These are phyloP conservation scores for Siniperca chuatsi DNA, from an alignment of 2,113 vertebrate genomes.

Conservation along the genomic window DNA sequence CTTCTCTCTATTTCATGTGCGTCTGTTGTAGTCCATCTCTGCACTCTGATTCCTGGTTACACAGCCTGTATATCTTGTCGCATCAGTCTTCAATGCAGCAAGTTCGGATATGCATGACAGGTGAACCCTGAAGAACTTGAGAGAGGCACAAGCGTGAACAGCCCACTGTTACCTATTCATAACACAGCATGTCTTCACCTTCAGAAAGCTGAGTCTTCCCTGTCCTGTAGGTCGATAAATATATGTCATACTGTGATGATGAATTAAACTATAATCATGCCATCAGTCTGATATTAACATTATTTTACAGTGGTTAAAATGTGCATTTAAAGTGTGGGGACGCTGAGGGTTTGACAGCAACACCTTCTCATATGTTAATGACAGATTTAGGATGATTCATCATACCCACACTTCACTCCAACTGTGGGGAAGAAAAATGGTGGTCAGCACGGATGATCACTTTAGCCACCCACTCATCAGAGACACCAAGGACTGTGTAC, in stretches of 20 bases:
- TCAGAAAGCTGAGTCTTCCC: neutral
- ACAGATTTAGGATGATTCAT: constrained; percentile 74
- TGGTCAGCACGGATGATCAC: constrained; percentile 64
- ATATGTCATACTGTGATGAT: neutral
- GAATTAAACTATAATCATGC: neutral
- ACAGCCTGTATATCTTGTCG: constrained; percentile 44
- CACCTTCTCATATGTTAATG: constrained; percentile 58
- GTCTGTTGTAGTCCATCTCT: neutral
- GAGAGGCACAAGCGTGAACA: constrained; percentile 41
- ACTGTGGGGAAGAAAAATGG: constrained; percentile 45
- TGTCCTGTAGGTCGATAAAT: neutral
- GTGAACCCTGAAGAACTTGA: constrained; percentile 66
- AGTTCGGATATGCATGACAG: constrained; percentile 66
- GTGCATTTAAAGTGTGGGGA: constrained; percentile 40
- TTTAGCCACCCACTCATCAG: constrained; percentile 53
- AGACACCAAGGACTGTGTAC: constrained; percentile 6
- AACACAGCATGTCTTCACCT: constrained; percentile 28
- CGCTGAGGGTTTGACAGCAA: constrained; percentile 56
- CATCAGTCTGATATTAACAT: neutral
- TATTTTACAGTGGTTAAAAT: constrained; percentile 1
- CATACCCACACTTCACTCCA: constrained; percentile 58
- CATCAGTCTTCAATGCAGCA: constrained; percentile 71
- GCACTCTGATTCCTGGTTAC: constrained; percentile 8
- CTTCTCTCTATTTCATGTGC: neutral
- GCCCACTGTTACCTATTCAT: constrained; percentile 39